Conservation (phyloP, 2,113 vertebrate species). For the Globicephala melas region DNA sequence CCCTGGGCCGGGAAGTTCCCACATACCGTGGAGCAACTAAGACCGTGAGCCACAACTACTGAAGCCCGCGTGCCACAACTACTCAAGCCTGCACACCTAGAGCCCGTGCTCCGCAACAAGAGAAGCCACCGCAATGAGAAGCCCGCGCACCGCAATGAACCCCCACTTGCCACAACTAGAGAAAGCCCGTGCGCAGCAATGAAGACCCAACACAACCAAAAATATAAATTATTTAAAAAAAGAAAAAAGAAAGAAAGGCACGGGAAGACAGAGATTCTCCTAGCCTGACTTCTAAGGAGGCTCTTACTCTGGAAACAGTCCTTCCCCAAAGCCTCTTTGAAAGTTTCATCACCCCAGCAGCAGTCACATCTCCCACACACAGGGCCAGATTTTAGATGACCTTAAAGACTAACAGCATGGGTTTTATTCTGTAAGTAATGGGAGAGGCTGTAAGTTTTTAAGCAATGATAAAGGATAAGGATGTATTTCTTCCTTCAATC, state of each 20-base stretch:
- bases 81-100: too few species aligned
- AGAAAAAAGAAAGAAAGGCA: neutral
- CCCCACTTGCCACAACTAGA: too few species aligned
- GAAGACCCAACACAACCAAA: too few species aligned
- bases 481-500: neutral
- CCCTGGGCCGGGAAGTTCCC: too few species aligned
- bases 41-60: too few species aligned
- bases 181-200: fast-evolving
- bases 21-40: too few species aligned
- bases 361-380: neutral
- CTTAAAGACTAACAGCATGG: neutral
- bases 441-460: neutral
- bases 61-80: too few species aligned
- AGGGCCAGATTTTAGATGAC: neutral
- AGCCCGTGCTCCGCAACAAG: too few species aligned
- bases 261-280: neutral
- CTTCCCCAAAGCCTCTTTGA: neutral
- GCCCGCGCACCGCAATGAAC: fast-evolving
- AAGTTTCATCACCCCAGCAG: neutral
- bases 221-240: too few species aligned
- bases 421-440: neutral
- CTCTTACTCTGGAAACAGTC: neutral
- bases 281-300: too few species aligned
- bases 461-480: neutral
- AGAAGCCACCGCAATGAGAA: too few species aligned